Conservation (phyloP, 92 coral and sea anemone genomes). For the Anthopleura xanthogrammica region DNA sequence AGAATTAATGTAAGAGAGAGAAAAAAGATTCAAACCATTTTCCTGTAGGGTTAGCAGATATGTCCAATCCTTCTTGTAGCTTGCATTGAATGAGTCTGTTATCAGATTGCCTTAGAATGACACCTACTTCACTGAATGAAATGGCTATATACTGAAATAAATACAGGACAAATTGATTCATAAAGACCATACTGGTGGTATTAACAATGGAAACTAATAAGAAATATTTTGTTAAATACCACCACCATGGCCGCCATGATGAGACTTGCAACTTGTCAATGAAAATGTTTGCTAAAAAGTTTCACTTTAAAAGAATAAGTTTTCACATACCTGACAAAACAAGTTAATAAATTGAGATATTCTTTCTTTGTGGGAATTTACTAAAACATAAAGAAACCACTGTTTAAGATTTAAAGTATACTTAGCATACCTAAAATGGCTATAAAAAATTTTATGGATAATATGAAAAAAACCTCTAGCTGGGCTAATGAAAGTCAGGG, state of each 20-base stretch:
- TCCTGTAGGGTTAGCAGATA: slow-evolving; percentile 52
- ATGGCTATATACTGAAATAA: slow-evolving; percentile 58
- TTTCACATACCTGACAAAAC: slow-evolving; percentile 60
- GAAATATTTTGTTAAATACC: no score
- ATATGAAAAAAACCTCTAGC: background rate
- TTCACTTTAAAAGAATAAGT: background rate
- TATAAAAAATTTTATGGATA: no score
- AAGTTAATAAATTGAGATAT: slow-evolving; percentile 57
- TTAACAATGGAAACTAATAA: no score
- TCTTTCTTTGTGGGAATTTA: slow-evolving; percentile 52
- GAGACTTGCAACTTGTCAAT: no score
- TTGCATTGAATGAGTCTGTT: slow-evolving; percentile 43
- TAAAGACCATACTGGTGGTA: no score
- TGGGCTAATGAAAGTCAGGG: no score
- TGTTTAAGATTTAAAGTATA: background rate
- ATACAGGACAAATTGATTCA: background rate
- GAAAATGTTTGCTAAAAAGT: no score
- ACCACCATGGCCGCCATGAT: no score
- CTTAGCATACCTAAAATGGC: no score
- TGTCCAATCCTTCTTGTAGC: slow-evolving; percentile 48
- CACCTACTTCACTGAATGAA: slow-evolving; percentile 49
- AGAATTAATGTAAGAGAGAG: no score
- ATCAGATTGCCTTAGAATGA: slow-evolving; percentile 28
- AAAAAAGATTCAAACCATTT: slow-evolving; percentile 20
- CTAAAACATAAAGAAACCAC: slow-evolving; percentile 24